Evolutionary conservation across 2,888 invertebrate genomes (phyloP).

Genomic region (Eupithecia insigniata): DNA sequence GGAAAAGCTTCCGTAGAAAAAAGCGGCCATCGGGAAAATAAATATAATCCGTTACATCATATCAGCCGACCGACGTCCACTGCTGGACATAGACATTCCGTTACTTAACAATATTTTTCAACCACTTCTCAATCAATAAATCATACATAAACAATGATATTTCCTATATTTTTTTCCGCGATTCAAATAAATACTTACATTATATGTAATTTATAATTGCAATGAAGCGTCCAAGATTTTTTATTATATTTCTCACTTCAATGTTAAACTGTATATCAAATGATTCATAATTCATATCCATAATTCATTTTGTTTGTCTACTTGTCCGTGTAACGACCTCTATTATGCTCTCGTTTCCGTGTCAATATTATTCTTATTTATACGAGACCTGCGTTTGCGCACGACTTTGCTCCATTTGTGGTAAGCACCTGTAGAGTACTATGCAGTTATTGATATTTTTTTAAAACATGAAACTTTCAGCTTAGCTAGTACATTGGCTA

Average conservation of each 20-base stretch:
- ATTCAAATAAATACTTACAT: background rate
- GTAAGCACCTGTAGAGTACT: background rate
- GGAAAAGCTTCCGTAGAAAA: background rate
- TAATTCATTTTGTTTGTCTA: constrained; percentile 31
- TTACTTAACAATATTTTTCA: no score
- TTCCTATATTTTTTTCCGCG: background rate
- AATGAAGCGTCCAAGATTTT: constrained; percentile 5
- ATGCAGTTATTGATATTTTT: background rate
- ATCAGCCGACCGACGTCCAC: no score
- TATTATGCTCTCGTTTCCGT: constrained; percentile 29
- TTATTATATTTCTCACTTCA: constrained; percentile 7
- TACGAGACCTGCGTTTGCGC: constrained; percentile 19
- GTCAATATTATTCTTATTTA: constrained; percentile 32
- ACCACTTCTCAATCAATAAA: background rate
- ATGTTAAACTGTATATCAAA: background rate
- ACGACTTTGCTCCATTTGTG: constrained; percentile 23
- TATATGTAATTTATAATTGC: constrained; percentile 3
- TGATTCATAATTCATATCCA: constrained; percentile 21
- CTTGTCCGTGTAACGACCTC: constrained; percentile 27
- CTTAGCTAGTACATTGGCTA: background rate
- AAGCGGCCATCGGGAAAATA: background rate
- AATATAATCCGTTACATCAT: background rate
- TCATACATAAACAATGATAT: background rate
- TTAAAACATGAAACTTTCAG: background rate
- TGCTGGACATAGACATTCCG: no score